Evolutionary conservation across 1,140 invertebrate species (phyloP).

Genomic region (Hycleus phaleratus): DNA sequence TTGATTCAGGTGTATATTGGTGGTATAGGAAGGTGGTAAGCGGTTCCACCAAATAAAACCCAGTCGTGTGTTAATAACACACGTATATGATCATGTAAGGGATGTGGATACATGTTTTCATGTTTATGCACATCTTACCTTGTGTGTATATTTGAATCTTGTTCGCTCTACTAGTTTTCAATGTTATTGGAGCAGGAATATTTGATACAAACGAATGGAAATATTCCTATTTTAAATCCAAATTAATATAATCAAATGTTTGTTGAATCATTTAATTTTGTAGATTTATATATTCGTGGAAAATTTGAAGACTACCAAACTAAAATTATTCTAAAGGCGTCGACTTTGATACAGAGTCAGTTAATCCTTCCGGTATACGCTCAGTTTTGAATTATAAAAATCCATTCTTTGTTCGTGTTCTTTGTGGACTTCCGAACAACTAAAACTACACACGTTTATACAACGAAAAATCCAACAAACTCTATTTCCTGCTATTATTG

Average conservation of each 20-base stretch:
- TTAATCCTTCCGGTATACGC: constrained; percentile 22
- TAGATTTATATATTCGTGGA: too few species aligned
- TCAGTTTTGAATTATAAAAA: constrained; percentile 22
- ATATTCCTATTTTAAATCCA: too few species aligned
- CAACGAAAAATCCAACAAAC: too few species aligned
- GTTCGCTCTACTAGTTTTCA: too few species aligned
- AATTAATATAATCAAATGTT: too few species aligned
- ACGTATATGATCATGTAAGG: constrained; percentile 9
- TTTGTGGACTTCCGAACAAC: neutral
- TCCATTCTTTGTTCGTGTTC: constrained; percentile 13
- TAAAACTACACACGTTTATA: too few species aligned
- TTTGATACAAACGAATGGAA: too few species aligned
- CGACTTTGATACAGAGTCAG: constrained; percentile 6
- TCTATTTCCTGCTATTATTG: too few species aligned
- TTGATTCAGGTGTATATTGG: constrained; percentile 10
- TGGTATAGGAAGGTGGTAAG: neutral
- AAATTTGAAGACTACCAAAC: too few species aligned
- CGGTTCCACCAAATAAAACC: constrained; percentile 1
- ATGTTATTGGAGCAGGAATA: too few species aligned
- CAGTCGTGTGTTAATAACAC: constrained; percentile 8
- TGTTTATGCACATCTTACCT: constrained; percentile 1
- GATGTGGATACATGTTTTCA: neutral
- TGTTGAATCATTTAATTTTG: too few species aligned
- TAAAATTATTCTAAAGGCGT: constrained; percentile 7
- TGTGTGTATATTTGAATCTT: too few species aligned